These are phyloP conservation scores for Cyprinodon diabolis DNA, from an alignment of 2,797 vertebrate species.

Conservation along the genomic window DNA sequence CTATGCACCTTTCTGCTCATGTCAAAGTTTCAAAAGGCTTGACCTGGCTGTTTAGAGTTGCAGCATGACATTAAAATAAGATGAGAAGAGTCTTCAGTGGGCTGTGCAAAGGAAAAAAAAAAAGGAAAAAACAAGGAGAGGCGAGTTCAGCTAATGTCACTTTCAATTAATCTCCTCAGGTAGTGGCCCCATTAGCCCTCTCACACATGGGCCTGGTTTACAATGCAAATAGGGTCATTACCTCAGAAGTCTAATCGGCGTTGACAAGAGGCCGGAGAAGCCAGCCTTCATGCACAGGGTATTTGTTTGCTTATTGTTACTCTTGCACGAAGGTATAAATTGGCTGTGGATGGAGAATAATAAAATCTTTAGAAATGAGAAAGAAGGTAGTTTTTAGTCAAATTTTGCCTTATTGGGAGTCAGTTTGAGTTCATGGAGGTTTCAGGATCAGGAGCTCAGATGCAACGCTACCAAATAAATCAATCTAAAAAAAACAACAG, in stretches of 20 bases:
- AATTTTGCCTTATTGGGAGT: neutral
- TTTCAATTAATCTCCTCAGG: slow-evolving; percentile 94
- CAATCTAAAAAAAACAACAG: slow-evolving; percentile 44
- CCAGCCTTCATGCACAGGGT: slow-evolving; percentile 76
- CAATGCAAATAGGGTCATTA: slow-evolving; percentile 97
- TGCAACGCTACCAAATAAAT: slow-evolving; percentile 45
- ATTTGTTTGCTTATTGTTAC: slow-evolving; percentile 86
- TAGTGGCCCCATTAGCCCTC: slow-evolving; percentile 93
- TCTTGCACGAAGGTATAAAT: slow-evolving; percentile 13
- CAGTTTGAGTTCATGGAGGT: slow-evolving; percentile 13
- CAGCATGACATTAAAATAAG: slow-evolving; percentile 92
- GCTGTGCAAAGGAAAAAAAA: slow-evolving; percentile 34
- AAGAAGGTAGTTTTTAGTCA: neutral
- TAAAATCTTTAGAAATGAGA: neutral
- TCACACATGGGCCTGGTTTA: slow-evolving; percentile 89
- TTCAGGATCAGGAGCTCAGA: slow-evolving; percentile 20
- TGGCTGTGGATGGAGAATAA: neutral
- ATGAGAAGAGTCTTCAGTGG: slow-evolving; percentile 84
- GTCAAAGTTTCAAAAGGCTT: slow-evolving; percentile 88
- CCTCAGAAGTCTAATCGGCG: slow-evolving; percentile 93
- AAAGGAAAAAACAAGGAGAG: slow-evolving; percentile 72
- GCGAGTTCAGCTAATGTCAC: slow-evolving; percentile 92
- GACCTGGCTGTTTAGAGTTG: slow-evolving; percentile 88
- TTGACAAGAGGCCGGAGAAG: slow-evolving; percentile 87
- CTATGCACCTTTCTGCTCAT: slow-evolving; percentile 77